Evolutionary conservation across 2,888 invertebrate genomes (phyloP).

Genomic region (Pasiphila rectangulata): DNA sequence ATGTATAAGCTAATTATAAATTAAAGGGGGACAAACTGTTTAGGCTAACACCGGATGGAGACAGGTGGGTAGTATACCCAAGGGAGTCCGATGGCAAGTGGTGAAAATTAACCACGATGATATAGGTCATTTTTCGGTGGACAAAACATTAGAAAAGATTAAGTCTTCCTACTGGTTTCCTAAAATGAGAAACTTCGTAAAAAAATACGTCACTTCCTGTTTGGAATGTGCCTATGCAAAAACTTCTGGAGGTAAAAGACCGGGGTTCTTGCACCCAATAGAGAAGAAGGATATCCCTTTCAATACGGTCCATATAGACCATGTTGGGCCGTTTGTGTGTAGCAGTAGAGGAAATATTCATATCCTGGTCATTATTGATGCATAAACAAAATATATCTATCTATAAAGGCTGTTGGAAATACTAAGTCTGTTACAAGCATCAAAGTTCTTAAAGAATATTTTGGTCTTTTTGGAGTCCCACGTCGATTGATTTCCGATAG

Average conservation of each 20-base stretch:
- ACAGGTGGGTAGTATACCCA: neutral
- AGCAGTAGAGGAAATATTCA: neutral
- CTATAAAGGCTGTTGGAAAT: neutral
- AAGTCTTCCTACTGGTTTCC: neutral
- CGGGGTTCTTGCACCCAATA: neutral
- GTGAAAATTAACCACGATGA: no score
- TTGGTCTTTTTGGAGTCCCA: neutral
- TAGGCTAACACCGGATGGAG: neutral
- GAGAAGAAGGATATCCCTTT: neutral
- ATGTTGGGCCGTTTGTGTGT: conserved; percentile 2
- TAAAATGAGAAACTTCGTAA: neutral
- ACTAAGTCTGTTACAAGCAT: neutral
- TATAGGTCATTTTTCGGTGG: neutral
- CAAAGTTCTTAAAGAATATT: neutral
- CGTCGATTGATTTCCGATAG: neutral
- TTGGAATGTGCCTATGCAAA: neutral
- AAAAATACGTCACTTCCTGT: neutral
- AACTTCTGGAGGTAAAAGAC: neutral
- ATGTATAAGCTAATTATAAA: neutral
- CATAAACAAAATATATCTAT: conserved; percentile 1
- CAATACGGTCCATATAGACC: conserved; percentile 3
- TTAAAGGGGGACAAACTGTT: neutral
- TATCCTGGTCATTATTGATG: neutral
- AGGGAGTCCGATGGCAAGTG: neutral
- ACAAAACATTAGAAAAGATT: neutral